Evolutionary conservation across 1,140 invertebrate genomes (phyloP).

Genomic region (Laodelphax striatellus): DNA sequence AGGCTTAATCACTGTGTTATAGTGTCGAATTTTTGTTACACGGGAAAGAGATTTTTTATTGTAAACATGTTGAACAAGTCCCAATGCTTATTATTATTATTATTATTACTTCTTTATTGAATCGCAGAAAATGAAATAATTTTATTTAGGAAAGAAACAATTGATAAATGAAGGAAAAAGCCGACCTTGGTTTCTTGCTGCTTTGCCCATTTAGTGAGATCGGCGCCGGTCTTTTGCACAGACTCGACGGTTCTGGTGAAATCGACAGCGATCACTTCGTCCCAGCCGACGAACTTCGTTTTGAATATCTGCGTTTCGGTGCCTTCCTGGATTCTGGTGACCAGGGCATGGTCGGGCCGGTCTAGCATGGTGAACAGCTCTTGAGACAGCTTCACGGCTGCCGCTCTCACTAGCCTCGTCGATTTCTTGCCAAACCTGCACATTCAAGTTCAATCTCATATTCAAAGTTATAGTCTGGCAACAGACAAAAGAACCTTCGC

Average conservation of each 20-base stretch:
- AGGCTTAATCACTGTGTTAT: too few relatives aligned
- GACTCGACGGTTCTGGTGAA: conserved; percentile 97
- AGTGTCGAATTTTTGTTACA: too few relatives aligned
- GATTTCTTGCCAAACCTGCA: conserved; percentile 95
- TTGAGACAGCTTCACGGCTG: conserved; percentile 90
- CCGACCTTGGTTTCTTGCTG: conserved; percentile 77
- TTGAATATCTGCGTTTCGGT: conserved; percentile 81
- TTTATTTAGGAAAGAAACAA: background rate
- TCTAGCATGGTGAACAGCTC: conserved; percentile 90
- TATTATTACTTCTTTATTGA: too few relatives aligned
- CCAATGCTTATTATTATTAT: too few relatives aligned
- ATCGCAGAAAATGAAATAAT: too few relatives aligned
- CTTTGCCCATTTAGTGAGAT: conserved; percentile 86
- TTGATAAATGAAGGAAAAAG: background rate
- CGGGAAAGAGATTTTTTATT: too few relatives aligned
- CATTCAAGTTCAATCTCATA: conserved; percentile 6
- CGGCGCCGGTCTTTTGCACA: conserved; percentile 89
- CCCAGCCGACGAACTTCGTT: conserved; percentile 95
- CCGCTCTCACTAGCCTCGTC: conserved; percentile 86
- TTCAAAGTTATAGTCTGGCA: too few relatives aligned
- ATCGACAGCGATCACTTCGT: conserved; percentile 95
- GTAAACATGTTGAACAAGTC: too few relatives aligned
- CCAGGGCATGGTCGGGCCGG: conserved; percentile 75
- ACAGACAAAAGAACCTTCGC: too few relatives aligned
- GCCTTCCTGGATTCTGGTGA: conserved; percentile 80